A percentile compares a stretch with the other conserved stretches of the same genome.
Evolutionary conservation across 1,140 invertebrate genomes (phyloP).

Genomic region (Mamestra configurata): DNA sequence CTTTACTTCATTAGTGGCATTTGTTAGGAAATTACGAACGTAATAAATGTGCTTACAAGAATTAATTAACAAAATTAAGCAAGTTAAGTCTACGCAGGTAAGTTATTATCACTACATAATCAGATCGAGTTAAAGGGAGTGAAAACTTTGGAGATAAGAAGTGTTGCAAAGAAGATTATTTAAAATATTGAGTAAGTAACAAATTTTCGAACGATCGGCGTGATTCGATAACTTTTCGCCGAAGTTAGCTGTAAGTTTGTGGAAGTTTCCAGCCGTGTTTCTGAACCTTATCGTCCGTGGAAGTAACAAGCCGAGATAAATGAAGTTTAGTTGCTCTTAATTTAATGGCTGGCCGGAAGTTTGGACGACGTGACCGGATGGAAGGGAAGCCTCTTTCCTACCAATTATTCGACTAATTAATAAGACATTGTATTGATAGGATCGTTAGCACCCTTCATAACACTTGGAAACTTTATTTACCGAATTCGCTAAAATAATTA

Average conservation of each 20-base stretch:
- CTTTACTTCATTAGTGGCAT: not conserved
- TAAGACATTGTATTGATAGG: conserved; percentile 53
- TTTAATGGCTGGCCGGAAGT: conserved; percentile 83
- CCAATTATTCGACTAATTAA: conserved; percentile 62
- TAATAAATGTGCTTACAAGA: conserved; percentile 41
- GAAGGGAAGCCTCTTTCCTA: conserved; percentile 50
- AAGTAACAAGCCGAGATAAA: conserved; percentile 85
- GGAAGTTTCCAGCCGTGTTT: conserved; percentile 78
- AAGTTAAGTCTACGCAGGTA: conserved; percentile 41
- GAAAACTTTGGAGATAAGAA: conserved; percentile 73
- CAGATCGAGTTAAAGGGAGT: conserved; percentile 47
- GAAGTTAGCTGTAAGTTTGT: conserved; percentile 77
- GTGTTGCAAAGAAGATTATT: conserved; percentile 74
- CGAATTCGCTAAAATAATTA: conserved; percentile 8
- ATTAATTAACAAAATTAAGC: conserved; percentile 38
- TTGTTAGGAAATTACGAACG: conserved; percentile 25
- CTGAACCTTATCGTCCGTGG: conserved; percentile 82
- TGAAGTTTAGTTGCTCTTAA: conserved; percentile 86
- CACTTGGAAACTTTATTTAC: conserved; percentile 21
- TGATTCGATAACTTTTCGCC: conserved; percentile 81
- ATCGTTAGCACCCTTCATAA: conserved; percentile 44
- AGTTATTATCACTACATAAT: conserved; percentile 49
- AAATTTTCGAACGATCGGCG: conserved; percentile 84
- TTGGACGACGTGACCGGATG: conserved; percentile 76
- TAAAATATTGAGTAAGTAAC: conserved; percentile 82